A percentile compares a stretch with the other conserved stretches of the same genome.
Conservation (phyloP, 2,888 invertebrate genomes). For the Euzetes globulus region DNA sequence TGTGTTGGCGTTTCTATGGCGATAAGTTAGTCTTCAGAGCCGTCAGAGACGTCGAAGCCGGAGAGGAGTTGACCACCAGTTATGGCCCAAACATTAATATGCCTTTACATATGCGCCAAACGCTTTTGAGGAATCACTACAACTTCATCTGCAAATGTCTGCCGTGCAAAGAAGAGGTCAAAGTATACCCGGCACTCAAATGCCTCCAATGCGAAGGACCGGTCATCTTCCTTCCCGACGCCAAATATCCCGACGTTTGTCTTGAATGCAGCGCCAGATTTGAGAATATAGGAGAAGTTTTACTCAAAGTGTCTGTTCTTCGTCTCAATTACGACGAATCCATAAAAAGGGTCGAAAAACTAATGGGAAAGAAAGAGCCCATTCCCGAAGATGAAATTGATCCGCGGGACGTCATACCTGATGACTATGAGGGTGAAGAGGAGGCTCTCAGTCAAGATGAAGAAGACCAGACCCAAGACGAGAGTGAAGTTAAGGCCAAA, state of each 20-base stretch:
- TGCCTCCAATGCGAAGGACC: slow-evolving; percentile 14
- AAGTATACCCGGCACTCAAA: background rate
- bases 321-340: background rate
- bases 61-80: background rate
- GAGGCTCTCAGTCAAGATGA: no score
- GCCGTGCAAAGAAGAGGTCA: background rate
- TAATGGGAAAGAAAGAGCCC: background rate
- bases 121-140: background rate
- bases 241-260: background rate
- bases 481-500: background rate
- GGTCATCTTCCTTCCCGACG: background rate
- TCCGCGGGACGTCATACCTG: no score
- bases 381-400: background rate
- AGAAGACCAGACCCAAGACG: background rate
- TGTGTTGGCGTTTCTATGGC: background rate
- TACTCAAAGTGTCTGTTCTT: background rate
- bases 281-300: background rate
- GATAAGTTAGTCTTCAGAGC: background rate
- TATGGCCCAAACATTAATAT: background rate
- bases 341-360: background rate
- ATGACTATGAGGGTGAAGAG: no score
- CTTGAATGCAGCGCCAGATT: background rate
- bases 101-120: background rate
- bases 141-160: background rate
- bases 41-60: background rate